phyloP scores from a whole-genome alignment of 2,797 vertebrate species.

The Echeneis naucrates region DNA sequence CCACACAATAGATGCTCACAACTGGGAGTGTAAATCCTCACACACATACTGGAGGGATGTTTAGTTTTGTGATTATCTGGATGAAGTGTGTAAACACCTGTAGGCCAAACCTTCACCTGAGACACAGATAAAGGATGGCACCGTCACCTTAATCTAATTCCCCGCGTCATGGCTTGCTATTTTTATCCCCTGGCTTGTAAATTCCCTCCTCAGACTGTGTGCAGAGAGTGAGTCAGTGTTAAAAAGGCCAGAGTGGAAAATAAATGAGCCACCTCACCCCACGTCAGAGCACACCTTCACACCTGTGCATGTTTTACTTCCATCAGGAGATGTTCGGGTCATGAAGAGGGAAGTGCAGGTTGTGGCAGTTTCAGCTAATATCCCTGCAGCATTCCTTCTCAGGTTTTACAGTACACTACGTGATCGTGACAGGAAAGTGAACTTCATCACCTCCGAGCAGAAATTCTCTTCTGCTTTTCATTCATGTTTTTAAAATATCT shows the following conservation, averaged over 20 bases:
- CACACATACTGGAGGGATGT: not conserved
- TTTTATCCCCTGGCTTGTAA: conserved; percentile 74
- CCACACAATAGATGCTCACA: not conserved
- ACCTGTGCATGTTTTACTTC: conserved; percentile 3
- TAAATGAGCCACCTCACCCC: conserved; percentile 5
- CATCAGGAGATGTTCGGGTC: no score
- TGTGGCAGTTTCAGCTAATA: not conserved
- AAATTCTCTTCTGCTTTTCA: not conserved
- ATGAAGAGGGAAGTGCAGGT: not conserved
- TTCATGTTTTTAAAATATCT: not conserved
- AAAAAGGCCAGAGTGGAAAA: conserved; percentile 46
- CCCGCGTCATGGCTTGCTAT: conserved; percentile 77
- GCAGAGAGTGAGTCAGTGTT: conserved; percentile 63
- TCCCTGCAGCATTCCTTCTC: conserved; percentile 6
- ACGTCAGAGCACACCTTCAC: conserved; percentile 23
- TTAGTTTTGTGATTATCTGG: conserved; percentile 12
- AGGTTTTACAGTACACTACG: not conserved
- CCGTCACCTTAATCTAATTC: conserved; percentile 77
- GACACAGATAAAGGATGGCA: conserved; percentile 65
- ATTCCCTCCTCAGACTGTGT: conserved; percentile 44
- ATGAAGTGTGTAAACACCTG: conserved; percentile 57
- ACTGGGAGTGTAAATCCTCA: conserved; percentile 11
- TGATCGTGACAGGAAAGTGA: not conserved
- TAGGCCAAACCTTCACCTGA: conserved; percentile 60
- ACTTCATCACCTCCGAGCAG: not conserved